phyloP scores from a whole-genome alignment of 2,888 invertebrate species.

The Lithophane ornitopus region DNA sequence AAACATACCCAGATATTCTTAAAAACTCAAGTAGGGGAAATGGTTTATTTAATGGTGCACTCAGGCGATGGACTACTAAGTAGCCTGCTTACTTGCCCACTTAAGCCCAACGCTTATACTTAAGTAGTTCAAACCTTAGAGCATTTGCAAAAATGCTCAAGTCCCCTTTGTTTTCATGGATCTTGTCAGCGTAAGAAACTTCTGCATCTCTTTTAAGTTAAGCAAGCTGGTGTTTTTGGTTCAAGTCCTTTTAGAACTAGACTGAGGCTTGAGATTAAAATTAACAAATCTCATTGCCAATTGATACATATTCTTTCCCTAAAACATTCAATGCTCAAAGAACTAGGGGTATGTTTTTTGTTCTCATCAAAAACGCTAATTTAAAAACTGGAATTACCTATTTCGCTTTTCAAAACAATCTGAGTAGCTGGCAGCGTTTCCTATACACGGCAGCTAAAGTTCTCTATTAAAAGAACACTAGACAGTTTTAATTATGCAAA shows the following conservation, averaged over 20 bases:
- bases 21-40: conserved; percentile 57
- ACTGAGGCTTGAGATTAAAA: neutral
- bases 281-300: neutral
- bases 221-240: neutral
- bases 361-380: neutral
- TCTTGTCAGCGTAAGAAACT: conserved; percentile 25
- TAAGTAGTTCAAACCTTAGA: conserved; percentile 52
- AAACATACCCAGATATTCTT: conserved; percentile 60
- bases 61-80: conserved; percentile 66
- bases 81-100: conserved; percentile 64
- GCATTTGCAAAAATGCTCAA: conserved; percentile 49
- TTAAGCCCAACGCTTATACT: conserved; percentile 62
- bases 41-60: conserved; percentile 66
- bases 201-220: neutral
- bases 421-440: conserved; percentile 32
- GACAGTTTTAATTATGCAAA: conserved; percentile 85
- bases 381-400: conserved; percentile 6
- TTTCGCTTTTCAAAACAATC: conserved; percentile 13
- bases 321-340: neutral
- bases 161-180: conserved; percentile 25
- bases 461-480: conserved; percentile 74
- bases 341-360: neutral
- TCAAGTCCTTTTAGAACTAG: neutral
- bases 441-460: conserved; percentile 58
- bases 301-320: neutral